Base-by-base conservation (phyloP, 1,140 invertebrate species). In the Coenobita brevimanus region DNA sequence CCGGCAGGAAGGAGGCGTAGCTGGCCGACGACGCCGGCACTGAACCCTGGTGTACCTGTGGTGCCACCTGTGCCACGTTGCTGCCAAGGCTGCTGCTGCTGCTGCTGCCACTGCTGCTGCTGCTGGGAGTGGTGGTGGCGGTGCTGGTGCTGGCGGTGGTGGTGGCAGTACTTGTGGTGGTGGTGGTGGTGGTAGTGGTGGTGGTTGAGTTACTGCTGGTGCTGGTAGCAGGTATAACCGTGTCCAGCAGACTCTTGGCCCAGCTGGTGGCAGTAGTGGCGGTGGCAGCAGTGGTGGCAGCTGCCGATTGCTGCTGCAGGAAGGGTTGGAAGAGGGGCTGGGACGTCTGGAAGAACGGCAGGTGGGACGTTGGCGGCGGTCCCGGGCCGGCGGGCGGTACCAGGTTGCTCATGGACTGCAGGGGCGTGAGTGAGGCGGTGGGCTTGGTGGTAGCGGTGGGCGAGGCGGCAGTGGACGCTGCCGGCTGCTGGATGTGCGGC, bases 1-100 rank as follows among this genome's bases (percentile, higher is more conserved):
- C 62, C 17, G 64, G n/a, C n/a, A 50, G 33, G 3, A 54, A 64
- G 21, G n/a, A 17, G 17, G 79, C n/a, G 8, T 17, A 38, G 38
- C 24, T 46, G 8, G 62, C 21, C 17, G 38, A 64, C 15, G 64
- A 24, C 15, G 75, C 30, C 21, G 76, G 54, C 27, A 38, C 3
- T n/a, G 57, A 13, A 10, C 62, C 6, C 46, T 67, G 76, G 75
- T 87, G 84, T 10, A 87, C 64, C 6, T 87, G 84, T 17, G 84
- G 84, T 0, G 84, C 84, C 13, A 87, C 84, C 50, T 87, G 84
- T 4, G 84, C 84, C 38, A 87, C 84, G 36, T 87, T 87, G 43
- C 57, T 78, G 6, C 54, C 83, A 17, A 85, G 38, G 33, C 69
- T 75, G 43, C 69, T 21, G 17, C 64, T 75, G 10, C 67, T 67